These are phyloP conservation scores for Perca fluviatilis DNA, from an alignment of 2,113 vertebrate species.

Conservation along the genomic window DNA sequence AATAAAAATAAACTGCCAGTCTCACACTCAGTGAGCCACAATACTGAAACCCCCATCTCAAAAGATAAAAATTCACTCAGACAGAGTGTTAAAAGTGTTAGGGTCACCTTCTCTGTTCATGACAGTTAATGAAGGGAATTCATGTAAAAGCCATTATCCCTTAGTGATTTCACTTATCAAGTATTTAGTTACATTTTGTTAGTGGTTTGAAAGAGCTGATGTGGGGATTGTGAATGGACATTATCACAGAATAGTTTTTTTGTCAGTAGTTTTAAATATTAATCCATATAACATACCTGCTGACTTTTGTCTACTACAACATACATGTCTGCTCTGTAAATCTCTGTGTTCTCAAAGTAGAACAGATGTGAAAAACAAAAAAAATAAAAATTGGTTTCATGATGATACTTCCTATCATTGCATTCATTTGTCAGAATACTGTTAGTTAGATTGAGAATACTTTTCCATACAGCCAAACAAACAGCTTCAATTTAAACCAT, in stretches of 20 bases:
- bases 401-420: background rate
- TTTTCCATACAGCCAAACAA: background rate
- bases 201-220: background rate
- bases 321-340: slow-evolving; percentile 1
- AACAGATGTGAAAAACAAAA: background rate
- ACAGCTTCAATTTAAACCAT: background rate
- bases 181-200: background rate
- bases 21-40: background rate
- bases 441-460: background rate
- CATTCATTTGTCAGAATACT: background rate
- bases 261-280: background rate
- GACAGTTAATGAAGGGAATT: slow-evolving; percentile 26
- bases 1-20: slow-evolving; percentile 29
- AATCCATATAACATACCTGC: background rate
- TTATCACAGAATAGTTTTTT: background rate
- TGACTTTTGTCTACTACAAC: background rate
- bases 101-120: slow-evolving; percentile 13
- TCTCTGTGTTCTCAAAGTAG: background rate
- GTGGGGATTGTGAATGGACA: background rate
- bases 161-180: slow-evolving; percentile 34
- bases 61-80: slow-evolving; percentile 5
- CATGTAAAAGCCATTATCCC: slow-evolving; percentile 14
- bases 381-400: background rate
- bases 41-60: slow-evolving; percentile 12
- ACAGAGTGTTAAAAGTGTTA: background rate